Evolutionary conservation across 2,797 vertebrate species (phyloP).

Genomic region (Thaleichthys pacificus): DNA sequence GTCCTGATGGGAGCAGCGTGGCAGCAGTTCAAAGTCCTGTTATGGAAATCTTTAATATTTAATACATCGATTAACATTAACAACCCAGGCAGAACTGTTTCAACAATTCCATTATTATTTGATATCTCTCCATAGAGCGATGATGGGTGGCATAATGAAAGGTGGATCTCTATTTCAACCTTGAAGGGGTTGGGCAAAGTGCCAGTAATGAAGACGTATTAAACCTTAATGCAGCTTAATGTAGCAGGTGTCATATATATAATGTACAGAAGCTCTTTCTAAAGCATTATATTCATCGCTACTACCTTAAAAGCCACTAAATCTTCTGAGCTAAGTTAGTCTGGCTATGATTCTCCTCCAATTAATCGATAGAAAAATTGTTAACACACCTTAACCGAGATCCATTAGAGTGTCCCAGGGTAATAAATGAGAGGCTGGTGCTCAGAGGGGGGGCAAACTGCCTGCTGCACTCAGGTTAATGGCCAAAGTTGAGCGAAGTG

Average conservation of each 20-base stretch:
- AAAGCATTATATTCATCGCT: conserved; percentile 99
- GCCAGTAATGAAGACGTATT: conserved; percentile 99
- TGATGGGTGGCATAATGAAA: conserved; percentile 78
- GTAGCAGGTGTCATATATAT: conserved; percentile 99
- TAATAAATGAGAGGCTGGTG: conserved; percentile 90
- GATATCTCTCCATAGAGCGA: conserved; percentile 74
- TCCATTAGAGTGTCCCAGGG: conserved; percentile 93
- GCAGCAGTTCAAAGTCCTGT: conserved; percentile 68
- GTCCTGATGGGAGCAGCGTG: conserved; percentile 53
- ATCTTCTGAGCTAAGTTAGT: conserved; percentile 92
- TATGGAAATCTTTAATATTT: conserved; percentile 82
- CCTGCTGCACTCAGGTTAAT: conserved; percentile 82
- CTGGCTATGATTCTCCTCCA: conserved; percentile 85
- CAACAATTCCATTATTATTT: conserved; percentile 80
- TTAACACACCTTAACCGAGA: conserved; percentile 98
- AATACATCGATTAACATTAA: conserved; percentile 81
- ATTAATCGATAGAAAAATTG: conserved; percentile 99
- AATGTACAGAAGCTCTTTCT: conserved; percentile 99
- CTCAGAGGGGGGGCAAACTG: conserved; percentile 65
- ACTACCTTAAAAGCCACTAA: conserved; percentile 99
- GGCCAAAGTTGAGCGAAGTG: conserved; percentile 81
- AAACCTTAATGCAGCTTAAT: conserved; percentile 99
- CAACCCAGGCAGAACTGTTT: conserved; percentile 74
- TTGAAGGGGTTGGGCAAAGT: conserved; percentile 93
- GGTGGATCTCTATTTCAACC: conserved; percentile 94